Evolutionary conservation across 2,113 vertebrate species (phyloP), one percentile per base, ranked within the genome.

Genomic region (Pollachius pollachius): DNA sequence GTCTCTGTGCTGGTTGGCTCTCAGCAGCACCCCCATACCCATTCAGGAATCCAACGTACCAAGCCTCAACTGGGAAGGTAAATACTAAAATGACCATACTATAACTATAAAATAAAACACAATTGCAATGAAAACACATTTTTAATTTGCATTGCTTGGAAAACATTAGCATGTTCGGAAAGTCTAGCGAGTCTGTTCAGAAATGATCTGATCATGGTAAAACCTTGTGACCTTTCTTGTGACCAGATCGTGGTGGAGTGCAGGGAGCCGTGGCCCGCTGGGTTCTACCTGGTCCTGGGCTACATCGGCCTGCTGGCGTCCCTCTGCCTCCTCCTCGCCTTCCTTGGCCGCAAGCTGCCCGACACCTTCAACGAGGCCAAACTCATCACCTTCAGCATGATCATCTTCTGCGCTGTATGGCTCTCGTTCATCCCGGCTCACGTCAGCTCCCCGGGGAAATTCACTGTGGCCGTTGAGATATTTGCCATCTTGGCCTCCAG

Each of bases 331-430:
- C 67, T 88, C 9, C 71, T 93, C 48, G 92, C 90, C 0, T 92
- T 90, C 37, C 70, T 93, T 4, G 91, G 88, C 18, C 80, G 92
- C 3, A 92, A 91, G 41, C 80, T 93, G 0, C 92, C 91, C 0
- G 89, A 89, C 66, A 88, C 82, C 0, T 93, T 93, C 41, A 48
- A 48, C 41, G 41, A 48, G 41, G 41, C 41, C 41, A 48, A 48
- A 48, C 41, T 48, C 41, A 92, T 93, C 71, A 87, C 91, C 9
- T 93, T 93, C 76, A 93, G 91, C 73, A 91, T 93, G 91, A 70
- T 93, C 11, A 92, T 93, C 59, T 92, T 92, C 79, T 91, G 82
- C 52, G 90, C 90, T 0, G 92, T 93, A 1, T 92, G 91, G 91
- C 87, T 92, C 25, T 89, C 91, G 17, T 93, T 92, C 72, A 92